Conservation (phyloP, 2,888 invertebrate genomes). For the Pherbina coryleti region DNA sequence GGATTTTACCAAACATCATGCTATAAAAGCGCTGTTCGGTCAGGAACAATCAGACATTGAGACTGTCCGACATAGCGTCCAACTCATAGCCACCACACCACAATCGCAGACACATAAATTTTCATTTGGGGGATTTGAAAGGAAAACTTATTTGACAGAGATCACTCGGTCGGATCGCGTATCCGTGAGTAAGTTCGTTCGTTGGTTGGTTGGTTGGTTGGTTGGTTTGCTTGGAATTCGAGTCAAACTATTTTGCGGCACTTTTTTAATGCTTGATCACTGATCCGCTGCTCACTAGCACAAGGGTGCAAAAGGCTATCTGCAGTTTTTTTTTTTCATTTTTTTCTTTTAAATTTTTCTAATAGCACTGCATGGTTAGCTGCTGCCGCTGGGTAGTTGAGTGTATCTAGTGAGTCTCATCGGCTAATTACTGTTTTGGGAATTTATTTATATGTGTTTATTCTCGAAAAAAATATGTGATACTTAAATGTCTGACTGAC, state of each 20-base stretch:
- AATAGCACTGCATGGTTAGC: not conserved
- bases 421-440: conserved; percentile 26
- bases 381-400: not conserved
- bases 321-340: not conserved
- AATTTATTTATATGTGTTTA: not conserved
- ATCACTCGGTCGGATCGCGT: conserved; percentile 32
- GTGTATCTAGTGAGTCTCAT: not conserved
- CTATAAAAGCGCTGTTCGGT: not conserved
- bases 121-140: conserved; percentile 27
- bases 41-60: not conserved
- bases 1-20: not conserved
- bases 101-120: conserved; percentile 32
- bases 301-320: conserved; percentile 40
- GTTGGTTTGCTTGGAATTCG: not conserved
- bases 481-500: not conserved
- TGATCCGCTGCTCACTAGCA: not conserved
- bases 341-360: not conserved
- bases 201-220: not conserved
- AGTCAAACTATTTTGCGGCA: conserved; percentile 35
- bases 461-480: not conserved
- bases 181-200: not conserved
- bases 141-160: conserved; percentile 36
- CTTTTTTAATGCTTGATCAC: conserved; percentile 8
- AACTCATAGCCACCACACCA: not conserved
- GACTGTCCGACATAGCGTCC: not conserved